A percentile compares a stretch with the other conserved stretches of the same genome.
Evolutionary conservation across 2,113 vertebrate genomes (phyloP).

Genomic region (Uria lomvia): DNA sequence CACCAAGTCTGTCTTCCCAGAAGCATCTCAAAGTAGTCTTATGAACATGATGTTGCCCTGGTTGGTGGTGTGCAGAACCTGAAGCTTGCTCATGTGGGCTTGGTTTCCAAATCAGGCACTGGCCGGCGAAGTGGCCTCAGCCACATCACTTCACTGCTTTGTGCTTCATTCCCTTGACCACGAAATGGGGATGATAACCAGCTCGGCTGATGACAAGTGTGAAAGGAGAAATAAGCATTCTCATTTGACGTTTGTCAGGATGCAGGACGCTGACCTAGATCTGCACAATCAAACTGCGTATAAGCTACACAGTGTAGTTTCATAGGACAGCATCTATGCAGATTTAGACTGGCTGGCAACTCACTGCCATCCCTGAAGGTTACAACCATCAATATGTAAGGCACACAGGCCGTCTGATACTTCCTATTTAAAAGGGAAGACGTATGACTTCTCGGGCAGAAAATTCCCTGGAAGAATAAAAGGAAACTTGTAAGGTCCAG

Average conservation of each 20-base stretch:
- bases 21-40: neutral
- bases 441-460: neutral
- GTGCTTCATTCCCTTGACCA: neutral
- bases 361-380: neutral
- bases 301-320: neutral
- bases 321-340: neutral
- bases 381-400: neutral
- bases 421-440: neutral
- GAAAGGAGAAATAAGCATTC: neutral
- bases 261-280: slow-evolving; percentile 49
- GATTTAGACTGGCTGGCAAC: neutral
- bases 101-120: neutral
- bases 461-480: neutral
- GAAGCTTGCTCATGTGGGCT: neutral
- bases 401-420: neutral
- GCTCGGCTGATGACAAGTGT: neutral
- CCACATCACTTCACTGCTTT: neutral
- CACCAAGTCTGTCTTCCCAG: neutral
- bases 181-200: neutral
- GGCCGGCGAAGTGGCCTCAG: neutral
- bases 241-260: neutral
- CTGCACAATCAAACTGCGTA: neutral
- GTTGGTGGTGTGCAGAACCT: neutral
- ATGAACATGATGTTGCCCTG: accelerated
- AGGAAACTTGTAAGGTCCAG: neutral